Base-by-base conservation (phyloP, 2,888 invertebrate species). In the Acronicta alni region DNA sequence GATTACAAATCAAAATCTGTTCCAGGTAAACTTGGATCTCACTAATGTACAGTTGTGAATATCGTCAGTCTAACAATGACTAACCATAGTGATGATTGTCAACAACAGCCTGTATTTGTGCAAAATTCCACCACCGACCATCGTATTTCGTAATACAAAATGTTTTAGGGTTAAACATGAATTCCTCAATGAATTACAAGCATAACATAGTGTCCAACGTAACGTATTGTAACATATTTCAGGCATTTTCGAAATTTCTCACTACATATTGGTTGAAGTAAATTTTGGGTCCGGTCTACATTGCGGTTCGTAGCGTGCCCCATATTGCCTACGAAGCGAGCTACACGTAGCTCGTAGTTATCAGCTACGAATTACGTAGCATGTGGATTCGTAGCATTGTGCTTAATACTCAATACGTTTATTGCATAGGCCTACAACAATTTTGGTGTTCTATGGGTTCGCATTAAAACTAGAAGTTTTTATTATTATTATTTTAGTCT, bases 281-380 rank as follows among this genome's bases (percentile, higher is more conserved):
- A 66, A 70, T 72, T 70, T 70, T 51, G 54, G 41, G 39, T 9
- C 38, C 52, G 37, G 35, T 17, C 47, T 54, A 58, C 49, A 67
- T 57, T 67, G 56, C 51, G 56, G 55, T 59, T 51, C 37, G 43
- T 26, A 49, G 48, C 57, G 43, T 30, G 45, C 18, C 54, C 48
- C 39, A 59, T 54, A 62, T 66, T 45, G 38, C 18, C 67, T 66
- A 70, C 57, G 62, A 57, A 39, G 8, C 12, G 12, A 9, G 14
- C 42, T 54, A 58, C 57, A 41, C 64, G 67, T 67, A 71, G 59
- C 53, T 39, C 54, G 49, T 67, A 53, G 45, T 32, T 45, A 54
- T 55, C 45, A 5, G 57, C 55, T 59, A 62, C 60, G 48, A 54
- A 48, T 53, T 44, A 49, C 52, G 71, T 71, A 66, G 47, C 60